phyloP scores from a whole-genome alignment of 2,113 vertebrate species.

The Galemys pyrenaicus region DNA sequence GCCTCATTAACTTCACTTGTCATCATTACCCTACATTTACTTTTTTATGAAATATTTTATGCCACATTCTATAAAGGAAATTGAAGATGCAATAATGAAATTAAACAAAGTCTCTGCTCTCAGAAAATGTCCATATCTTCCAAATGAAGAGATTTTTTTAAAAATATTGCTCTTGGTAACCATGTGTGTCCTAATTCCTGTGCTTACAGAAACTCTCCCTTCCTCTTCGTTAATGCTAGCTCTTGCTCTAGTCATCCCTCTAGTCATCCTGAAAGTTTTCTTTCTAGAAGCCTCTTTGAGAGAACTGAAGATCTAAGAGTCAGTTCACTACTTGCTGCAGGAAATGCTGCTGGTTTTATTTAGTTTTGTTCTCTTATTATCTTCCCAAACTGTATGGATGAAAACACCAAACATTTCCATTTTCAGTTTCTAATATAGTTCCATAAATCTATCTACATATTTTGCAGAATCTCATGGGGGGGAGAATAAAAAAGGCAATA shows the following conservation, averaged over 20 bases:
- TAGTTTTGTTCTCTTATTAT: neutral
- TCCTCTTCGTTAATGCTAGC: neutral
- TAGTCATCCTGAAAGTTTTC: neutral
- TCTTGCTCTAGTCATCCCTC: neutral
- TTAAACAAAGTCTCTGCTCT: neutral
- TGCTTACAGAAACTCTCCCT: neutral
- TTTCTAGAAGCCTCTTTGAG: neutral
- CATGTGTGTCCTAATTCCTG: neutral
- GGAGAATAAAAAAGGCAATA: neutral
- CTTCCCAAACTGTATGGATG: neutral
- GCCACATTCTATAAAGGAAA: neutral
- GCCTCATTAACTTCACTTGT: neutral
- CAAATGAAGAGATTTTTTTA: neutral
- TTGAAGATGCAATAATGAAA: neutral
- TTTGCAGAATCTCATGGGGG: neutral
- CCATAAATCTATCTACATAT: neutral
- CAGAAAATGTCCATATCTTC: neutral
- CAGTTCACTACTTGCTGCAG: slow-evolving; percentile 6
- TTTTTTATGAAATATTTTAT: neutral
- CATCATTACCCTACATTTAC: neutral
- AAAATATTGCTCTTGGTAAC: neutral
- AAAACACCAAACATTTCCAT: neutral
- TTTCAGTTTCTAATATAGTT: neutral
- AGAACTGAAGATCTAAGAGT: neutral
- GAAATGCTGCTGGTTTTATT: neutral